Base-by-base conservation (phyloP, 1,140 invertebrate genomes). In the Phenacoccus solenopsis region DNA sequence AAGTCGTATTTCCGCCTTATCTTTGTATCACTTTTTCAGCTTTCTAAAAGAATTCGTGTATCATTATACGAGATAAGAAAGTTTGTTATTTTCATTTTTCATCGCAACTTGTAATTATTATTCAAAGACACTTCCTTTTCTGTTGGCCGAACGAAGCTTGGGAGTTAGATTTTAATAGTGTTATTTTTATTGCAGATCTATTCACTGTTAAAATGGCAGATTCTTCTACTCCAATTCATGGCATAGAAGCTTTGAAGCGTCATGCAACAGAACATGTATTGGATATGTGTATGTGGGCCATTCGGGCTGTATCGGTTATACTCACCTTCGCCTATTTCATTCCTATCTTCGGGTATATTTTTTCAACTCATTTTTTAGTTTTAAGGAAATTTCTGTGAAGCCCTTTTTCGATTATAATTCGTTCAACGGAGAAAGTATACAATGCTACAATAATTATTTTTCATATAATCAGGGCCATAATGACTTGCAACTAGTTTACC, bases 311-410 rank as follows among this genome's bases (percentile, higher is more conserved):
- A 28, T 90, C 90, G 1, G 85, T 96, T 21, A 73, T 93, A 13
- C 95, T 90, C 78, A 88, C 90, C 7, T 78, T 93, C 74, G 85
- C 85, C 75, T 96, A 95, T 81, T 82, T 96, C 32, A 78, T 96
- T 74, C 93, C 93, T 70, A 81, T 95, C 73, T 91, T 96, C 81
- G 90, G 90, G 93, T 96, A 83, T 85, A 84, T 83, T 61, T 28
- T 27, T 56, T 57, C 2, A 64, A 4, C n/a, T n/a, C n/a, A 9
- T 28, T 28, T 57, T 10, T 32, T 38, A 69, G 28, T 27, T 21
- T 69, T 4, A 24, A 21, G 2, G 13, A 21, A 27, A 69, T 27
- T 49, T 38, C 21, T 69, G 25, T 22, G 35, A 22, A 32, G 21
- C 25, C 28, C 28, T 28, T 22, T 56, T n/a, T 5, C 28, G 24